phyloP scores from a whole-genome alignment of 1,140 invertebrate genomes.

The Hesperophylax magnus region DNA sequence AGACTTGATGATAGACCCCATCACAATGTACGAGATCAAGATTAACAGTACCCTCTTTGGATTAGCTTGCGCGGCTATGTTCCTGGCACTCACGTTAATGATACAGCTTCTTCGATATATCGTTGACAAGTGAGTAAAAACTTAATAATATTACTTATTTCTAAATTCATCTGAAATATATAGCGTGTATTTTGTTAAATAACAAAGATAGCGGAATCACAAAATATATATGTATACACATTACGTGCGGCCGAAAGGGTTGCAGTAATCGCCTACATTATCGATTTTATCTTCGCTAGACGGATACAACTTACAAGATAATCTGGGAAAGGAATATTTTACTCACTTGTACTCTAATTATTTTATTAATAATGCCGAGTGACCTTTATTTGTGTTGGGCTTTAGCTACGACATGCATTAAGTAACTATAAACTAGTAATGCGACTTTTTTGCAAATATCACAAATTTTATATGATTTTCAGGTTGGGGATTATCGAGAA shows the following conservation, averaged over 20 bases:
- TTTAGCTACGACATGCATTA: too few species aligned
- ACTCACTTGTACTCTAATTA: not conserved
- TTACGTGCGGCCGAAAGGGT: too few species aligned
- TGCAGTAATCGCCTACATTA: too few species aligned
- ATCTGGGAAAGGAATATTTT: not conserved
- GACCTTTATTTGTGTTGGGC: not conserved
- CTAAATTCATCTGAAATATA: too few species aligned
- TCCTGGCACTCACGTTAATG: conserved; percentile 84
- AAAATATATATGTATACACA: too few species aligned
- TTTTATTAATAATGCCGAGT: not conserved
- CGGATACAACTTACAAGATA: too few species aligned
- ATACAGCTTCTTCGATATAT: conserved; percentile 82
- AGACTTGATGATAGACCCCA: conserved; percentile 83
- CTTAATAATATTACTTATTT: not conserved
- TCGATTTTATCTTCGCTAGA: too few species aligned
- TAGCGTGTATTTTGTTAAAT: not conserved
- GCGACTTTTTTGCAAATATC: too few species aligned
- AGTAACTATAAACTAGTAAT: too few species aligned
- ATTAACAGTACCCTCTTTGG: conserved; percentile 88
- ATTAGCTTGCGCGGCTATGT: conserved; percentile 81
- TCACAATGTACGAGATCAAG: conserved; percentile 86
- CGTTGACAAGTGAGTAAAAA: conserved; percentile 77
- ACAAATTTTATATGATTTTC: conserved; percentile 37
- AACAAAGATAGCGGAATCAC: too few species aligned
- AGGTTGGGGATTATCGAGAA: conserved; percentile 77